phyloP scores from a whole-genome alignment of 2,888 invertebrate genomes.

The Ferdinandea cuprea region DNA sequence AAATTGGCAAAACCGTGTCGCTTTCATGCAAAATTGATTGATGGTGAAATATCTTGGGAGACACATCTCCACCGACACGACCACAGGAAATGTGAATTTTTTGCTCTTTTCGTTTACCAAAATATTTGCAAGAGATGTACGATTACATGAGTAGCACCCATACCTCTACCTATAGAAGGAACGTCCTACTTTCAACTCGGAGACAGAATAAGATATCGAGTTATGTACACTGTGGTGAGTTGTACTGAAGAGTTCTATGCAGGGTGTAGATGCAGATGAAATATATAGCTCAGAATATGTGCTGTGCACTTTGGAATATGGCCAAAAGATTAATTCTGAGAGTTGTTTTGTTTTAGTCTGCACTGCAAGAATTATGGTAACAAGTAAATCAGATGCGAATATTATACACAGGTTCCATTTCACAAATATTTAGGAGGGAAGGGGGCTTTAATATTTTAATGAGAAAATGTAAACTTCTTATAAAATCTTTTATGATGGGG shows the following conservation, averaged over 20 bases:
- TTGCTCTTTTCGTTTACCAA: not conserved
- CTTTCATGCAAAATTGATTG: conserved; percentile 28
- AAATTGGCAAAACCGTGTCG: not conserved
- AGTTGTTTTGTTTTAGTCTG: conserved; percentile 46
- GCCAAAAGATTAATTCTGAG: conserved; percentile 57
- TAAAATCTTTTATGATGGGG: not conserved
- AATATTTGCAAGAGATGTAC: conserved; percentile 3
- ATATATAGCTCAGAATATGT: conserved; percentile 18
- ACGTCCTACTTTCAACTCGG: not conserved
- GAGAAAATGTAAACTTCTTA: not conserved
- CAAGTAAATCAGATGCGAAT: conserved; percentile 28
- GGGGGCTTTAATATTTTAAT: not conserved
- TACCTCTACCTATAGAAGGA: not conserved
- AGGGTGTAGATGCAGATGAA: conserved; percentile 34
- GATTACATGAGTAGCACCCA: not conserved
- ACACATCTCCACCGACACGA: not conserved
- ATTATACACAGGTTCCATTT: conserved; percentile 23
- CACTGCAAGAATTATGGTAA: conserved; percentile 2
- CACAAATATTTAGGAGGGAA: not conserved
- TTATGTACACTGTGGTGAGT: not conserved
- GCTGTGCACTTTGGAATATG: conserved; percentile 35
- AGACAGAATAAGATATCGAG: conserved; percentile 11
- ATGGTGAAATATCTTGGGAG: conserved; percentile 13
- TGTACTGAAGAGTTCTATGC: no score
- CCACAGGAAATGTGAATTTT: not conserved